These are phyloP conservation scores for Strigops habroptila DNA, from an alignment of 2,113 vertebrate genomes.

Conservation along the genomic window DNA sequence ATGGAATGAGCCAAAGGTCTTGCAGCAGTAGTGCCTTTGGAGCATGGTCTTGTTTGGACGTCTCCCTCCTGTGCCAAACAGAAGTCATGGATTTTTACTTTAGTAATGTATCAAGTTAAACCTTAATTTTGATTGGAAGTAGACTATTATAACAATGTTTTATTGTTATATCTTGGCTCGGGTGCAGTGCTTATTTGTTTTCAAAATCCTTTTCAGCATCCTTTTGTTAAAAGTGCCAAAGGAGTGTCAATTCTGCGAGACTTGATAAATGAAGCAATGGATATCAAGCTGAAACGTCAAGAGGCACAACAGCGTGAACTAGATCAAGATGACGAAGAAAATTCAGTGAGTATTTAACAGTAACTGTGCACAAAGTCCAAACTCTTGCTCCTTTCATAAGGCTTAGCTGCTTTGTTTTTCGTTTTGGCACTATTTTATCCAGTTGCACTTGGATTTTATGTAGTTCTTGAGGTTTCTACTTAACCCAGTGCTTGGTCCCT, in stretches of 20 bases:
- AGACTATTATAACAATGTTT: not conserved
- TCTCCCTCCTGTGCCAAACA: not conserved
- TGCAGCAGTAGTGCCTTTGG: not conserved
- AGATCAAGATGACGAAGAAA: slow-evolving; percentile 89
- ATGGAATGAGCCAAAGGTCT: not conserved
- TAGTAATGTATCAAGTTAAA: not conserved
- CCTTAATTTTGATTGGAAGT: not conserved
- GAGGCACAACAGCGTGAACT: slow-evolving; percentile 86
- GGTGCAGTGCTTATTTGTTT: not conserved
- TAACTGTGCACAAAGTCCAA: not conserved
- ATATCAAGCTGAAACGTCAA: slow-evolving; percentile 87
- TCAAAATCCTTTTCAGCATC: slow-evolving; percentile 74
- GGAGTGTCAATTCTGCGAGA: slow-evolving; percentile 82
- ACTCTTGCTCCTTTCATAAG: not conserved
- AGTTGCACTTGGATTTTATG: not conserved
- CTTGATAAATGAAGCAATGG: slow-evolving; percentile 91
- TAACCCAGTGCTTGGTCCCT: not conserved
- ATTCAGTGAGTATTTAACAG: slow-evolving; percentile 80
- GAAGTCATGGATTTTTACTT: not conserved
- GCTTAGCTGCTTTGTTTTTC: not conserved
- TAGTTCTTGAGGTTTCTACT: not conserved
- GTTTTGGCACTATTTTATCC: not conserved
- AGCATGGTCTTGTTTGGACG: not conserved
- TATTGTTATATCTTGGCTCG: not conserved
- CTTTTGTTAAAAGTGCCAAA: slow-evolving; percentile 88